Base-by-base conservation (phyloP, 2,888 invertebrate species). In the Tribolium freemani region DNA sequence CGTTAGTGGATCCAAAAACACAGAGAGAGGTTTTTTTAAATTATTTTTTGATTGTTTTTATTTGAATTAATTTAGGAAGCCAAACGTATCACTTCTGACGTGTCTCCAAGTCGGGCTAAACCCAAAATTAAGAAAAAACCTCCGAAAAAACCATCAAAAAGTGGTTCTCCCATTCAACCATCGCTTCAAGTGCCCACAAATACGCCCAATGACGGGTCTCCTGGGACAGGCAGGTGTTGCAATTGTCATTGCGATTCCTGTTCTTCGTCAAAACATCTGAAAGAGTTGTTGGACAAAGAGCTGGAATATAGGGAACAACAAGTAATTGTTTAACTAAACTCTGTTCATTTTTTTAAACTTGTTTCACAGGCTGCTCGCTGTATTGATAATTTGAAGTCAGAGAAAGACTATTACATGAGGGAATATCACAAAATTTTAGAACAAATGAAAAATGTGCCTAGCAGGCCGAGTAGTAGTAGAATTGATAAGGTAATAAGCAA, bases 401-500 rank as follows among this genome's bases (percentile, higher is more conserved):
- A 90, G 81, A 86, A 88, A 53, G 88, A 90, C 77, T 87, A 87
- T 80, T 89, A 88, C 74, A 87, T 85, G 83, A 85, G 85, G 16
- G 88, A 90, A 77, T 89, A 87, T 76, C 85, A 85, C 31, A 86
- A 84, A 73, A 75, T 87, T 16, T 83, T 86, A 61, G 87, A 88
- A 63, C 84, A 87, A 73, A 79, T 84, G 50, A 83, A 81, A 66
- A 85, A 82, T 74, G 70, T 79, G 21, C 78, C 83, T n/a, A 73
- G 61, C 10, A 20, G 83, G 84, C 20, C 79, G 80, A 58, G 72
- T 77, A 68, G 58, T 38, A 51, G 51, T 44, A 50, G 56, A 13
- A 48, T 31, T 11, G 61, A 53, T 44, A 68, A 56, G 21, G 61
- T 61, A 38, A 51, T 50, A n/a, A 16, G 16, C 5, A 21, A 44